phyloP scores from a whole-genome alignment of 2,888 invertebrate species.

The Ormyrus nitidulus region DNA sequence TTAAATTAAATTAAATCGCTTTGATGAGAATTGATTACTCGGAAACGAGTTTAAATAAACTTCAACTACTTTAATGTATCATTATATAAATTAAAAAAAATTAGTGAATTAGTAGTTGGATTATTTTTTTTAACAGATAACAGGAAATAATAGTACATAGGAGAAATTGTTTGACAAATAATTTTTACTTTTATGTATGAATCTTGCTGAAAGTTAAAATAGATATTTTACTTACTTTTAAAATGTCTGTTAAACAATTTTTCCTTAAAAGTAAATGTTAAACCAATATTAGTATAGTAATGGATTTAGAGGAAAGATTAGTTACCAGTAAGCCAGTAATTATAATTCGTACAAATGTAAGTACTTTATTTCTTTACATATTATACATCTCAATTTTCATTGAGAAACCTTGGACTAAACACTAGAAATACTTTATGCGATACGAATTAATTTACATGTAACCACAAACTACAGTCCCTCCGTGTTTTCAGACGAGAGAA shows the following conservation, averaged over 20 bases:
- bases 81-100: not conserved
- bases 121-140: not conserved
- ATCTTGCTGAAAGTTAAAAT: not conserved
- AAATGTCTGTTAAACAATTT: slow-evolving; percentile 1
- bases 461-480: too few relatives aligned
- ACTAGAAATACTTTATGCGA: slow-evolving; percentile 3
- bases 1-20: slow-evolving; percentile 15
- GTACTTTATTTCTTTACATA: slow-evolving; percentile 56
- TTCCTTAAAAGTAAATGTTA: slow-evolving; percentile 30
- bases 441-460: too few relatives aligned
- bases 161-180: slow-evolving; percentile 7
- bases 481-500: too few relatives aligned
- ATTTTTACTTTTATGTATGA: not conserved
- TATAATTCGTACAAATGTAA: slow-evolving; percentile 50
- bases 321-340: slow-evolving; percentile 41
- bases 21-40: not conserved
- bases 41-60: slow-evolving; percentile 2
- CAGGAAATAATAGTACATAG: not conserved
- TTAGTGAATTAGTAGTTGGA: not conserved
- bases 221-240: too few relatives aligned
- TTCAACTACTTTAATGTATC: not conserved
- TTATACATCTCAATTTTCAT: slow-evolving; percentile 43
- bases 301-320: slow-evolving; percentile 47
- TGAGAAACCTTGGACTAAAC: slow-evolving; percentile 32
- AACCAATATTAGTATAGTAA: slow-evolving; percentile 12